Base-by-base conservation (phyloP, 1,140 invertebrate species). In the Hyles vespertilio region DNA sequence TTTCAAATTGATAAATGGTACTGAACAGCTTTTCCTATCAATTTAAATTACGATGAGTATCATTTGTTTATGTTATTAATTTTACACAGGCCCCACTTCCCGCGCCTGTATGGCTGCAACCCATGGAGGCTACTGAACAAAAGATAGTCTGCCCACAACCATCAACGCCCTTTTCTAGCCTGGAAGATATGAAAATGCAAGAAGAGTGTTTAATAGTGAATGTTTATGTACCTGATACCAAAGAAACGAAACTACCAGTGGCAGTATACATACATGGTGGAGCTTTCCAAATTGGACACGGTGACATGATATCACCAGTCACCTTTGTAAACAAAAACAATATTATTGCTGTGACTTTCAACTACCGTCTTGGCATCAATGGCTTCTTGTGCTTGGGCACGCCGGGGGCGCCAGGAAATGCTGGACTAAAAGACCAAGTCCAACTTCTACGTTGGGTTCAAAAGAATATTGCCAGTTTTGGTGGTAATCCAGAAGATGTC, bases 361-460 rank as follows among this genome's bases (percentile, higher is more conserved):
- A 70, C 43, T 70, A 70, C 40, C 56, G 65, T 1, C 47, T 67
- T 6, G 62, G 59, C 9, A 51, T 54, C 3, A 54, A 60, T 32
- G 65, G 69, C 11, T 70, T 33, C 22, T 56, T 60, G 8, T 60
- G 58, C 22, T 46, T 60, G 5, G 63, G 58, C 3, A 65, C 63
- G 5, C 44, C 58, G 12, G 57, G 48, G 50, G 65, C 56, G 5
- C 79, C 79, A 4, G 79, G 79, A 5, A 81, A 81, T 50, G 71
- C 74, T 11, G 79, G 74, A 6, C 74, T 81, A 70, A 81, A 79
- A 56, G 79, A 79, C 45, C 70, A 77, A 64, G 70, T 81, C 3
- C 69, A 72, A 36, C 45, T 74, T 2, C 49, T 81, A 1, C 70
- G 67, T 5, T 81, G 77, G 79, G 71, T 82, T 9, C 61, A 79